Evolutionary conservation across 2,113 vertebrate species (phyloP).

Genomic region (Lontra canadensis): DNA sequence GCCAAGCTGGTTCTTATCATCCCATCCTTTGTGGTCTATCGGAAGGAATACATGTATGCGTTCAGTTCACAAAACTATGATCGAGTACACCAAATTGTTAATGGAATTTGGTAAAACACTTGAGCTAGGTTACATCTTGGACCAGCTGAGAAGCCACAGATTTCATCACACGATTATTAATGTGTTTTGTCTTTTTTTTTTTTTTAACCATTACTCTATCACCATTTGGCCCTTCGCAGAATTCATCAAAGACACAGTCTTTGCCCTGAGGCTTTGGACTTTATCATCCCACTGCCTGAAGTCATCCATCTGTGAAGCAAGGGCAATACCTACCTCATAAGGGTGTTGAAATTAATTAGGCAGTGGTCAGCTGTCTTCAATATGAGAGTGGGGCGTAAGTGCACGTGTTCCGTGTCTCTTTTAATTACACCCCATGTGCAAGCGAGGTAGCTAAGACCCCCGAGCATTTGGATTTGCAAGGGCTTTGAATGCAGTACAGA

Average conservation of each 20-base stretch:
- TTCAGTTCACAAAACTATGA: neutral
- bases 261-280: neutral
- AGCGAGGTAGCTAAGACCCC: neutral
- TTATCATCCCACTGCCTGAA: neutral
- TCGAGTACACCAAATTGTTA: neutral
- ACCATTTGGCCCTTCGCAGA: neutral
- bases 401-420: neutral
- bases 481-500: slow-evolving; percentile 27
- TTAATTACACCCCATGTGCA: slow-evolving; percentile 21
- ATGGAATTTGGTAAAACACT: slow-evolving; percentile 3
- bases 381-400: neutral
- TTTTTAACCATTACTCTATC: neutral
- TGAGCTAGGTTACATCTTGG: neutral
- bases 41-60: neutral
- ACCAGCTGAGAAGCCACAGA: slow-evolving; percentile 39
- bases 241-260: neutral
- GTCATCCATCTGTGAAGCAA: neutral
- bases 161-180: slow-evolving; percentile 63
- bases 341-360: slow-evolving; percentile 50
- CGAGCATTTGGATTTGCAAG: slow-evolving; percentile 26
- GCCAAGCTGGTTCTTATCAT: neutral
- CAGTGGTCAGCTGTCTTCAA: neutral
- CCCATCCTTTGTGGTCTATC: neutral
- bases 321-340: neutral
- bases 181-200: neutral